Conservation (phyloP, 2,113 vertebrate genomes). For the Lamprotornis superbus region DNA sequence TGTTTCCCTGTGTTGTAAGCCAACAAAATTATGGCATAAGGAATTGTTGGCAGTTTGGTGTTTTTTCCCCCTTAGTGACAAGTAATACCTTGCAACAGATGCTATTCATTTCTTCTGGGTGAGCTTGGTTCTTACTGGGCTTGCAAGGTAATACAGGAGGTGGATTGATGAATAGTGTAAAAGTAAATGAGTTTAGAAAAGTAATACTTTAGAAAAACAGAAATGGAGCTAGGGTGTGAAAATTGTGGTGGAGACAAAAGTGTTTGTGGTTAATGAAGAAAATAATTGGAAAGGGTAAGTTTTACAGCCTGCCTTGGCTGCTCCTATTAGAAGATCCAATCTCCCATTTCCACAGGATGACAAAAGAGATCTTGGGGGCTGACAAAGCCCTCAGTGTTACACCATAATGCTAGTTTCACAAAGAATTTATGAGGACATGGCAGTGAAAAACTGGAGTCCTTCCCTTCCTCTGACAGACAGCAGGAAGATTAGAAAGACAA, state of each 20-base stretch:
- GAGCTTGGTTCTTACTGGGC: background rate
- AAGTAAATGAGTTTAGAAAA: background rate
- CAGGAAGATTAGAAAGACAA: background rate
- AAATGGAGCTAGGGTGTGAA: background rate
- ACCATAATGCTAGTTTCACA: background rate
- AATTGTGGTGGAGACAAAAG: background rate
- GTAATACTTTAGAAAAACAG: background rate
- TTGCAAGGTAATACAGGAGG: background rate
- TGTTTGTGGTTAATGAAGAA: background rate
- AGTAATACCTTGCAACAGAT: background rate
- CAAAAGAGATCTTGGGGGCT: background rate
- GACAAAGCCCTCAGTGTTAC: background rate
- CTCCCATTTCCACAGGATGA: background rate
- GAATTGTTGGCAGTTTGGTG: background rate
- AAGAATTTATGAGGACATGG: background rate
- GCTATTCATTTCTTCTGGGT: background rate
- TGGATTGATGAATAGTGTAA: background rate
- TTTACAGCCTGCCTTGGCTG: background rate
- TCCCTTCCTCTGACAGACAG: background rate
- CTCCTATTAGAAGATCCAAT: background rate
- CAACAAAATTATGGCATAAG: background rate
- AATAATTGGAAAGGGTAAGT: background rate
- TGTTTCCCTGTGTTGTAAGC: background rate
- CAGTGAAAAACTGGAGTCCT: background rate
- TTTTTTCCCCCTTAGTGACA: background rate